Percentiles rank a stretch among this genome's conserved stretches.
These are phyloP conservation scores for Mesaphorura yosii DNA, from an alignment of 1,140 invertebrate species.

Conservation along the genomic window DNA sequence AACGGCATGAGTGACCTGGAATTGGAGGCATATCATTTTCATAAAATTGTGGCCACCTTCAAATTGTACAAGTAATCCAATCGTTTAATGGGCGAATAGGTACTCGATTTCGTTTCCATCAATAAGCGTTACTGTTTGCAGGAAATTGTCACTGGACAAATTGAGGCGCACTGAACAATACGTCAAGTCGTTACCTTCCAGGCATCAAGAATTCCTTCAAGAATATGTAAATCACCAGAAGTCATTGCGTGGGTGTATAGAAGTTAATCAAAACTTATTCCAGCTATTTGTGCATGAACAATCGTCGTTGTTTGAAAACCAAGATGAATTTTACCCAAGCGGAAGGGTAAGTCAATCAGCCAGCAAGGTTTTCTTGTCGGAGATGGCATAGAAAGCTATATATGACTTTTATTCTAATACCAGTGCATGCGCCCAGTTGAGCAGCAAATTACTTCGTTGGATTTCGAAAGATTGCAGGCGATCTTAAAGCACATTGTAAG, in stretches of 20 bases:
- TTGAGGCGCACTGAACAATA: constrained; percentile 62
- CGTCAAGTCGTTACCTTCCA: constrained; percentile 55
- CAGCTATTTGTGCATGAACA: constrained; percentile 70
- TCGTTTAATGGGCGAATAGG: background rate
- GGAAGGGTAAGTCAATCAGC: too few species aligned
- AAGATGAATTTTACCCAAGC: constrained; percentile 41
- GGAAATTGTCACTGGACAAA: constrained; percentile 39
- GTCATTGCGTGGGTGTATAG: constrained; percentile 62
- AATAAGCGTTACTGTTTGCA: constrained; percentile 33
- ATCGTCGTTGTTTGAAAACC: constrained; percentile 71
- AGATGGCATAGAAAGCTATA: too few species aligned
- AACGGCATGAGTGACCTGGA: constrained; percentile 11
- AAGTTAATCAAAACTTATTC: constrained; percentile 72
- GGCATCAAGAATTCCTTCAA: constrained; percentile 61
- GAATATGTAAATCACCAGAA: constrained; percentile 65
- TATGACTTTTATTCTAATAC: too few species aligned
- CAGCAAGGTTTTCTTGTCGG: too few species aligned
- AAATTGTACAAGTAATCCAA: constrained; percentile 60
- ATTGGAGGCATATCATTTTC: constrained; percentile 63
- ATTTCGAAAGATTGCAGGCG: constrained; percentile 77
- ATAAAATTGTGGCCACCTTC: constrained; percentile 63
- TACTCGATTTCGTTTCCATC: constrained; percentile 3
- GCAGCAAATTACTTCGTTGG: too few species aligned
- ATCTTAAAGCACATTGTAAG: constrained; percentile 89
- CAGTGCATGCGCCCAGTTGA: too few species aligned